phyloP scores from a whole-genome alignment of 2,113 vertebrate species.

The Etia nguti region DNA sequence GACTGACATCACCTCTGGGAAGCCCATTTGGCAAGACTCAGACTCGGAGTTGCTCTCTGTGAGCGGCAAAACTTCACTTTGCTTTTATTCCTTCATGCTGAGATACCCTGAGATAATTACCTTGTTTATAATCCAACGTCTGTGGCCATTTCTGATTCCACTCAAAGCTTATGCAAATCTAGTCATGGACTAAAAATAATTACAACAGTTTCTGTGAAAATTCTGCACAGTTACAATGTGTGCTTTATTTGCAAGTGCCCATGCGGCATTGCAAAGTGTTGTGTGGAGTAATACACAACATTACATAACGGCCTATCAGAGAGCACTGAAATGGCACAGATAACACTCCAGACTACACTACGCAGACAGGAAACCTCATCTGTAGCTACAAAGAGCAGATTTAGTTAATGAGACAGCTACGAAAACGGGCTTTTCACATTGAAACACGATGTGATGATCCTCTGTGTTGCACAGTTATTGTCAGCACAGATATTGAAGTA shows the following conservation, averaged over 20 bases:
- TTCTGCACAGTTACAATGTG: slow-evolving; percentile 9
- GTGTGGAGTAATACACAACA: not conserved
- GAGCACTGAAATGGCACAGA: slow-evolving; percentile 30
- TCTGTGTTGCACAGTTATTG: not conserved
- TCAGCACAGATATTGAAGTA: not conserved
- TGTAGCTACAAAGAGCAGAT: not conserved
- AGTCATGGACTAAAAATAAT: slow-evolving; percentile 22
- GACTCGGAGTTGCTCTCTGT: not conserved
- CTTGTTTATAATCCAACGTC: slow-evolving; percentile 28
- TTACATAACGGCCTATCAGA: slow-evolving; percentile 24
- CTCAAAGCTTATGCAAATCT: slow-evolving; percentile 47
- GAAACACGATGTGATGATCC: not conserved
- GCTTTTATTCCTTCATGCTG: not conserved
- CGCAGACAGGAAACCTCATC: not conserved
- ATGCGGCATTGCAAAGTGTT: not conserved
- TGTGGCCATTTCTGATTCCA: not conserved
- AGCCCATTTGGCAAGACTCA: not conserved
- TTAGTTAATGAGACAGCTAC: not conserved
- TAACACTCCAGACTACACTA: not conserved
- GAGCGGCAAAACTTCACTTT: not conserved
- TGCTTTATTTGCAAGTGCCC: slow-evolving; percentile 18
- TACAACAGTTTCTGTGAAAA: slow-evolving; percentile 22
- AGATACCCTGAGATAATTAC: slow-evolving; percentile 32
- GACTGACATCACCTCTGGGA: not conserved
- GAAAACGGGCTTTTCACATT: not conserved